Conservation (phyloP, 2,113 vertebrate species). For the Paedocypris sp. region DNA sequence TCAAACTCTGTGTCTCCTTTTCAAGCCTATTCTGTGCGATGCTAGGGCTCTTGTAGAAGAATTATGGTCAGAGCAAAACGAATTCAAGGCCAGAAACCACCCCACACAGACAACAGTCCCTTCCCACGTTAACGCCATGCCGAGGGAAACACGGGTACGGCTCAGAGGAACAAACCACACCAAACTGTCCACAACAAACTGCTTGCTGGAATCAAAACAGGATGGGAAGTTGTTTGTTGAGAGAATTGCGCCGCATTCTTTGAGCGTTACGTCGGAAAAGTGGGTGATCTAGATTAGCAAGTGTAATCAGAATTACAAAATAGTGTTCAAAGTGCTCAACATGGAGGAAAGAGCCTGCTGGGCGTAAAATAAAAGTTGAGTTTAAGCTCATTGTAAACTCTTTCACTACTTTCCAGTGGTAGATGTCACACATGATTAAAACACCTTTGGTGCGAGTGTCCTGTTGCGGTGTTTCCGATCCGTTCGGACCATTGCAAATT, state of each 20-base stretch:
- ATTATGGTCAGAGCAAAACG: conserved; percentile 90
- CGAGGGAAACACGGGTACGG: no score
- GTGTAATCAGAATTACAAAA: conserved; percentile 65
- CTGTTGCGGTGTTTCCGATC: conserved; percentile 66
- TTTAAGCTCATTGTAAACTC: conserved; percentile 79
- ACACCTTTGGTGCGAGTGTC: conserved; percentile 59
- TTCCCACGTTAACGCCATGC: conserved; percentile 87
- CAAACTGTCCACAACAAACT: conserved; percentile 70
- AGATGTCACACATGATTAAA: conserved; percentile 66
- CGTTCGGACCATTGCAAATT: conserved; percentile 70
- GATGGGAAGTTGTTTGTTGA: neutral
- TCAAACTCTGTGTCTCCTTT: conserved; percentile 85
- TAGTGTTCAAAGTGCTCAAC: conserved; percentile 69
- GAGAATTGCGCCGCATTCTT: conserved; percentile 16
- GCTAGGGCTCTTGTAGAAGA: conserved; percentile 85
- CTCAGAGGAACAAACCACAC: conserved; percentile 90
- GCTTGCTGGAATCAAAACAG: neutral
- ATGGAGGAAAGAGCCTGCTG: conserved; percentile 70
- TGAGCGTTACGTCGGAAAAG: conserved; percentile 36
- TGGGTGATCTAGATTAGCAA: conserved; percentile 59
- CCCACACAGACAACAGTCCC: no score
- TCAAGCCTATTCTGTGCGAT: conserved; percentile 75
- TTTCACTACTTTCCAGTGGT: conserved; percentile 61
- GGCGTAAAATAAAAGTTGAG: conserved; percentile 68
- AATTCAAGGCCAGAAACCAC: conserved; percentile 81